Evolutionary conservation across 2,888 invertebrate genomes (phyloP).

Genomic region (Furcula furcula): DNA sequence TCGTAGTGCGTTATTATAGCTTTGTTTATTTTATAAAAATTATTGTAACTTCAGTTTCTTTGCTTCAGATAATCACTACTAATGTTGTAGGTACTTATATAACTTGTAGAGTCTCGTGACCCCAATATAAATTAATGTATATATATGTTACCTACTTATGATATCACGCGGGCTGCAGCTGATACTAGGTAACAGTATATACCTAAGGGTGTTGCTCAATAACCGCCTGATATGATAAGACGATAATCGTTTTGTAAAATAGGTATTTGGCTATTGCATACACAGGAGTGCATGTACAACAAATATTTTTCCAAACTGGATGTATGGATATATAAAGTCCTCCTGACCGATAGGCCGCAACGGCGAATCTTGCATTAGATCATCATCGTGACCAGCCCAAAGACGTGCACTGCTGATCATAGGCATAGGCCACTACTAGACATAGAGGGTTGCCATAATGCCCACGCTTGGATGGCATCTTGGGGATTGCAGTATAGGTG

Average conservation of each 20-base stretch:
- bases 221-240: conserved; percentile 30
- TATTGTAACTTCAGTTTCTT: too few species aligned
- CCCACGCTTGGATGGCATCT: too few species aligned
- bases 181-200: conserved; percentile 22
- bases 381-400: too few species aligned
- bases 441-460: too few species aligned
- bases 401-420: too few species aligned
- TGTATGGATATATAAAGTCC: too few species aligned
- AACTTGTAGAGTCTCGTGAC: conserved; percentile 28
- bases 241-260: conserved; percentile 27
- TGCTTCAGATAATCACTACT: conserved; percentile 12
- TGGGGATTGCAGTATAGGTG: too few species aligned
- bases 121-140: conserved; percentile 17
- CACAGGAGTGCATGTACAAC: conserved; percentile 1
- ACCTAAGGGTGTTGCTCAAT: conserved; percentile 32
- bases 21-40: too few species aligned
- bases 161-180: conserved; percentile 36
- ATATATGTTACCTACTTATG: conserved; percentile 18
- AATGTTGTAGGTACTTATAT: conserved; percentile 16
- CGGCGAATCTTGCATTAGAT: too few species aligned
- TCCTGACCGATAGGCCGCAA: too few species aligned
- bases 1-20: too few species aligned
- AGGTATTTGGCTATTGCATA: conserved; percentile 3
- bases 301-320: background rate
- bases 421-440: too few species aligned